phyloP scores from a whole-genome alignment of 2,888 invertebrate species.

The Lampropteryx suffumata region DNA sequence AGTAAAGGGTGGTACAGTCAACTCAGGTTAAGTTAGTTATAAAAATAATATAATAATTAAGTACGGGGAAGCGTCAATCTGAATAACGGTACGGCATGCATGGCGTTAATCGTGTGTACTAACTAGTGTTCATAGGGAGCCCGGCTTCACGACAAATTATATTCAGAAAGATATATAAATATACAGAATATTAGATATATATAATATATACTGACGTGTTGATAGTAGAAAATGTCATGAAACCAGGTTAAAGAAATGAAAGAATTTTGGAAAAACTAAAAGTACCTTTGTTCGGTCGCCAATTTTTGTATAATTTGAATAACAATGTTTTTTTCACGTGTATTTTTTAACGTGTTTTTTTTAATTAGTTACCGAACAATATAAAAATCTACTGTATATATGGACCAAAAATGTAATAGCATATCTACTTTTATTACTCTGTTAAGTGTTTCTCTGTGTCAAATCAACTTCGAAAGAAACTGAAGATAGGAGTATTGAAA shows the following conservation, averaged over 20 bases:
- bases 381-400: constrained; percentile 62
- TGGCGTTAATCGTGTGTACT: constrained; percentile 49
- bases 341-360: too few relatives aligned
- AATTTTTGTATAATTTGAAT: too few relatives aligned
- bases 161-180: constrained; percentile 36
- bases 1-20: constrained; percentile 64
- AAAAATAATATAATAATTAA: constrained; percentile 38
- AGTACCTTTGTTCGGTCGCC: constrained; percentile 67
- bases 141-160: constrained; percentile 68
- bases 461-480: constrained; percentile 66
- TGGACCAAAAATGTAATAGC: constrained; percentile 77
- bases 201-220: constrained; percentile 31
- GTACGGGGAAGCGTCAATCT: constrained; percentile 72
- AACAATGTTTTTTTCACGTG: constrained; percentile 2
- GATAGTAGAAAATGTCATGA: constrained; percentile 61
- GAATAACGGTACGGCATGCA: constrained; percentile 69
- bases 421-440: constrained; percentile 66
- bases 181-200: constrained; percentile 30
- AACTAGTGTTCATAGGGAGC: constrained; percentile 45
- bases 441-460: constrained; percentile 83
- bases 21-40: constrained; percentile 52
- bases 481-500: constrained; percentile 72
- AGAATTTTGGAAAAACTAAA: constrained; percentile 59
- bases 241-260: constrained; percentile 62
- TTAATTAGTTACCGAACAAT: constrained; percentile 75